Evolutionary conservation across 1,140 invertebrate species (phyloP), one percentile per base, ranked within the genome.

Genomic region (Ips typographus): DNA sequence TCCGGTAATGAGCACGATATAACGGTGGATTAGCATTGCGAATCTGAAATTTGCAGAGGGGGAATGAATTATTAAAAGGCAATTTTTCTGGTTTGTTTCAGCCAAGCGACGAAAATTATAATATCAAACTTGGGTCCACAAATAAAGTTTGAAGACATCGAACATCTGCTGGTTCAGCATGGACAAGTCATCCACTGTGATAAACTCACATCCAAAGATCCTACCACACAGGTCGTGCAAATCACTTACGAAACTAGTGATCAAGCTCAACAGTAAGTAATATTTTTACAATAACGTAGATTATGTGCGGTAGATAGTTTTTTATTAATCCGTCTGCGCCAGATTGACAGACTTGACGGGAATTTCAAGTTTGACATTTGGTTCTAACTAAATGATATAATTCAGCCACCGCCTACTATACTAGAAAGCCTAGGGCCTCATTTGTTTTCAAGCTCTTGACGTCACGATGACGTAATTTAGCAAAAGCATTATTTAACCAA

Each of bases 171-270:
- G 71, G 84, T 85, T 75, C 88, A 85, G 77, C 92, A 92, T 81
- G 94, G 93, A 80, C 87, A 86, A 76, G 87, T 95, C 79, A 88
- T 92, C 79, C 88, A 91, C 80, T 90, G 91, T 84, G 94, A 96
- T 84, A 94, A 92, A 82, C 84, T 91, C 74, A 86, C 86, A 77
- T 87, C 89, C 78, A 89, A 90, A 79, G 91, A 93, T 83, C 87
- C 88, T 75, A 89, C 86, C 81, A 88, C 89, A 75, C 90, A 91
- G 83, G 87, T 87, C 74, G 87, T 94, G 74, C 89, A 90, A 83
- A 89, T 95, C 80, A 93, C 89, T 78, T 95, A 91, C 86, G 92
- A 94, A 83, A 92, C 87, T 75, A 86, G 88, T 79, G 93, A 95
- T 78, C 90, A 93, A 85, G 93, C 93, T 80, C 72, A 73, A 71